Evolutionary conservation across 2,797 vertebrate genomes (phyloP).

Genomic region (Tenualosa ilisha): DNA sequence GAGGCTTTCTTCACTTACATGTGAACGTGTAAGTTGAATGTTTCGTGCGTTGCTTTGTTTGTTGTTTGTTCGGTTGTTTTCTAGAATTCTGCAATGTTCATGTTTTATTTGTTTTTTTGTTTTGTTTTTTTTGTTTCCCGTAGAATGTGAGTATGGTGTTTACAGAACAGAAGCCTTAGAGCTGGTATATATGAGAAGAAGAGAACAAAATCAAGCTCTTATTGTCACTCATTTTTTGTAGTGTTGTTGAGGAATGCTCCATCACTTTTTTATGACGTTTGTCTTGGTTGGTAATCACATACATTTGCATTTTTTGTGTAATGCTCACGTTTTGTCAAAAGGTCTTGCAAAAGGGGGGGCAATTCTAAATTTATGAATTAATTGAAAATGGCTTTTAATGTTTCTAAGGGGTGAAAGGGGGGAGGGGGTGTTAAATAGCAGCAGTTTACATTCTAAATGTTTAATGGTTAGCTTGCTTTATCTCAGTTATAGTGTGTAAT

Average conservation of each 20-base stretch:
- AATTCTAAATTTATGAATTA: conserved; percentile 1
- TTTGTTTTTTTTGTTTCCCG: neutral
- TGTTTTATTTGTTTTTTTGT: neutral
- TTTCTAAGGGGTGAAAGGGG: neutral
- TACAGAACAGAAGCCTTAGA: neutral
- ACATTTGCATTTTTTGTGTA: conserved; percentile 24
- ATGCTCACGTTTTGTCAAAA: conserved; percentile 31
- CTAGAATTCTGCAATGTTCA: neutral
- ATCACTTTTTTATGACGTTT: neutral
- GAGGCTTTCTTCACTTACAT: neutral
- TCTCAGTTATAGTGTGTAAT: conserved; percentile 15
- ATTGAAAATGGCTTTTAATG: conserved; percentile 6
- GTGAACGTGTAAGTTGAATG: neutral
- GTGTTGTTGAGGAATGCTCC: neutral
- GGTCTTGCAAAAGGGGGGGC: conserved; percentile 30
- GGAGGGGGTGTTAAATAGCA: conserved; percentile 11
- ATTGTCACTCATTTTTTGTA: neutral
- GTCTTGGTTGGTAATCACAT: neutral
- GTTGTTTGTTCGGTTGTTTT: conserved; percentile 20
- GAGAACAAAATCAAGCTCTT: neutral
- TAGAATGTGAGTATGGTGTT: neutral
- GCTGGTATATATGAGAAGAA: neutral
- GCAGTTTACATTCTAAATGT: conserved; percentile 22
- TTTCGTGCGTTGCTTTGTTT: conserved; percentile 29
- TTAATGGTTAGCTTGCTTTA: conserved; percentile 24